Evolutionary conservation across 2,797 vertebrate species (phyloP).

Genomic region (Synanceia verrucosa): DNA sequence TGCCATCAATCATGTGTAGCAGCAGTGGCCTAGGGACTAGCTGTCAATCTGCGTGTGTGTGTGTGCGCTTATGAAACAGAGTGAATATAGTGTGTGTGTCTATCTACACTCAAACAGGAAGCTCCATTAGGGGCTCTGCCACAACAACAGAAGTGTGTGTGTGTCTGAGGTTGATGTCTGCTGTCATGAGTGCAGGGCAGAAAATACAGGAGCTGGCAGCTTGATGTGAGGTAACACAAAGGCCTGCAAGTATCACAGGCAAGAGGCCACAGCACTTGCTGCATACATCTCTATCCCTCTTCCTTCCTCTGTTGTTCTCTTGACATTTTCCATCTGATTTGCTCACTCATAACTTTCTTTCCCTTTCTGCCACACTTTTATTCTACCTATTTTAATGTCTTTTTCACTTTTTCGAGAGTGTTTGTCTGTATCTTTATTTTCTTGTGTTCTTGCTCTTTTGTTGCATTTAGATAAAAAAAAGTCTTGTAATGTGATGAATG

Average conservation of each 20-base stretch:
- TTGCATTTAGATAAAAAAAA: slow-evolving; percentile 20
- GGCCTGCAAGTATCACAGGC: slow-evolving; percentile 50
- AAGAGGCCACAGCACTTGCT: slow-evolving; percentile 37
- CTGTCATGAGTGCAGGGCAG: slow-evolving; percentile 71
- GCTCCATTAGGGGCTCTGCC: slow-evolving; percentile 69
- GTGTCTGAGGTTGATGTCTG: slow-evolving; percentile 68
- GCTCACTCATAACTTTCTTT: slow-evolving; percentile 26
- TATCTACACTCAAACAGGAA: slow-evolving; percentile 69
- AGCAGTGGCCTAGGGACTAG: slow-evolving; percentile 71
- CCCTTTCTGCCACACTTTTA: slow-evolving; percentile 16
- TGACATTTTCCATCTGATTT: slow-evolving; percentile 54
- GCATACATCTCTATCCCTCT: slow-evolving; percentile 22
- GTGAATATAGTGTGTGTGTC: slow-evolving; percentile 25
- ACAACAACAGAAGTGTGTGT: slow-evolving; percentile 66
- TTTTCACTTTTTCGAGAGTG: slow-evolving; percentile 1
- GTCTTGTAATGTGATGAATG: slow-evolving; percentile 50
- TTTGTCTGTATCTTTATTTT: not conserved
- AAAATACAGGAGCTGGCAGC: slow-evolving; percentile 65
- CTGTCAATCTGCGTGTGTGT: slow-evolving; percentile 72
- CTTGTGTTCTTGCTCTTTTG: slow-evolving; percentile 14
- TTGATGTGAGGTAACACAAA: slow-evolving; percentile 62
- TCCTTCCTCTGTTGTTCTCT: slow-evolving; percentile 21
- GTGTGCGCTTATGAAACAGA: slow-evolving; percentile 50
- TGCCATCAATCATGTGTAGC: slow-evolving; percentile 80
- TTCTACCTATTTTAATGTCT: slow-evolving; percentile 8